A percentile compares a stretch with the other conserved stretches of the same genome.
Evolutionary conservation across 2,888 invertebrate genomes (phyloP).

Genomic region (Cosmia pyralina): DNA sequence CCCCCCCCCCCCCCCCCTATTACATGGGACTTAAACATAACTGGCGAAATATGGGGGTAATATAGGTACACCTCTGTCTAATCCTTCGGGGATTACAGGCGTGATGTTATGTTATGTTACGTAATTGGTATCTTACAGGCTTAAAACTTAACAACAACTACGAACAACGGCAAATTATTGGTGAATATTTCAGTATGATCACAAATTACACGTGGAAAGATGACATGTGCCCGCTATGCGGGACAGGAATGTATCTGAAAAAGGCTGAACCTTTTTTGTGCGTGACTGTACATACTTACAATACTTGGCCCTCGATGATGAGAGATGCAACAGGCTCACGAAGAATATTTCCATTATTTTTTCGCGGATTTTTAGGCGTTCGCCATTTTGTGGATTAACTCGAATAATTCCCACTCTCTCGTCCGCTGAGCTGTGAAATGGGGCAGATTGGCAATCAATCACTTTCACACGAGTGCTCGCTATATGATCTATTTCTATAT

Average conservation of each 20-base stretch:
- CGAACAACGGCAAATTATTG: not conserved
- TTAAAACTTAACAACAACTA: not conserved
- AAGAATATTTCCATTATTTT: conserved; percentile 33
- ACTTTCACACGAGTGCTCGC: conserved; percentile 54
- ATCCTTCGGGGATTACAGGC: not conserved
- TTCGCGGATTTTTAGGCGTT: conserved; percentile 20
- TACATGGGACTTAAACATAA: not conserved
- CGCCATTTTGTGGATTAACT: conserved; percentile 52
- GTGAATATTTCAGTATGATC: not conserved
- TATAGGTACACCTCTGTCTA: not conserved
- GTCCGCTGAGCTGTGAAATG: conserved; percentile 54
- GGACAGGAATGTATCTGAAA: conserved; percentile 19
- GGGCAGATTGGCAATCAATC: conserved; percentile 68
- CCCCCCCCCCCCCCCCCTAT: not conserved
- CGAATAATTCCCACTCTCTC: conserved; percentile 49
- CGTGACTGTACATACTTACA: conserved; percentile 8
- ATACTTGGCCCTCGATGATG: not conserved
- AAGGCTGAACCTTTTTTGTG: conserved; percentile 20
- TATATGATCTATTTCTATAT: not conserved
- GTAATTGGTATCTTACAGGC: not conserved
- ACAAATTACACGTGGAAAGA: not conserved
- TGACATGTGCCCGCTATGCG: not conserved
- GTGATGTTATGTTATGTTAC: not conserved
- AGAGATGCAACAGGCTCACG: conserved; percentile 45
- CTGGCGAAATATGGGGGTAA: not conserved